These are phyloP conservation scores for Toxotes jaculatrix DNA, from an alignment of 2,113 vertebrate genomes.

Conservation along the genomic window DNA sequence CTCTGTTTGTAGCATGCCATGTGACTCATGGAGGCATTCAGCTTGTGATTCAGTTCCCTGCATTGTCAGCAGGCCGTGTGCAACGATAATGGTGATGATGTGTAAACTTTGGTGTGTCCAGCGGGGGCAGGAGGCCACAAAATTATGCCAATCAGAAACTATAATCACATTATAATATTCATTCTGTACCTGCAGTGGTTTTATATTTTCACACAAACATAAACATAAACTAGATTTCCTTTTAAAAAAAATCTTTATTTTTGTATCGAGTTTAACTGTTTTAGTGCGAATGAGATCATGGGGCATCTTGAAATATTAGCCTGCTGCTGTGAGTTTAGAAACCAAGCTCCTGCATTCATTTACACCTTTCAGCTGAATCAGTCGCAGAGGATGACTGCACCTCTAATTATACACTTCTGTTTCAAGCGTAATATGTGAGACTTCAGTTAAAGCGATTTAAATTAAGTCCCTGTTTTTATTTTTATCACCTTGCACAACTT, in stretches of 20 bases:
- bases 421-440: conserved; percentile 3
- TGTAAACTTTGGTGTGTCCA: conserved; percentile 45
- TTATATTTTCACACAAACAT: not conserved
- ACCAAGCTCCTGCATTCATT: conserved; percentile 6
- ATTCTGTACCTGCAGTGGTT: not conserved
- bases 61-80: conserved; percentile 65
- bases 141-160: conserved; percentile 19
- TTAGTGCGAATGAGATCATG: conserved; percentile 22
- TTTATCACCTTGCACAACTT: conserved; percentile 40
- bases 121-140: conserved; percentile 23
- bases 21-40: conserved; percentile 73
- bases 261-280: not conserved
- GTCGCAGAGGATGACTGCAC: not conserved
- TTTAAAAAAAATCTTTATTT: not conserved
- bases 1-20: conserved; percentile 54
- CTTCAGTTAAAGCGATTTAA: conserved; percentile 17
- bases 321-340: conserved; percentile 16
- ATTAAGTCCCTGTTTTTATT: conserved; percentile 27
- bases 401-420: conserved; percentile 21
- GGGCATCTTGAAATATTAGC: not conserved
- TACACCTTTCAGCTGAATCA: not conserved
- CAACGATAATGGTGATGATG: conserved; percentile 54
- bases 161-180: not conserved
- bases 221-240: not conserved
- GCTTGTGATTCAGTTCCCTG: conserved; percentile 66